A percentile compares a stretch with the other conserved stretches of the same genome.
phyloP scores from a whole-genome alignment of 2,888 invertebrate species.

The Vanessa cardui region DNA sequence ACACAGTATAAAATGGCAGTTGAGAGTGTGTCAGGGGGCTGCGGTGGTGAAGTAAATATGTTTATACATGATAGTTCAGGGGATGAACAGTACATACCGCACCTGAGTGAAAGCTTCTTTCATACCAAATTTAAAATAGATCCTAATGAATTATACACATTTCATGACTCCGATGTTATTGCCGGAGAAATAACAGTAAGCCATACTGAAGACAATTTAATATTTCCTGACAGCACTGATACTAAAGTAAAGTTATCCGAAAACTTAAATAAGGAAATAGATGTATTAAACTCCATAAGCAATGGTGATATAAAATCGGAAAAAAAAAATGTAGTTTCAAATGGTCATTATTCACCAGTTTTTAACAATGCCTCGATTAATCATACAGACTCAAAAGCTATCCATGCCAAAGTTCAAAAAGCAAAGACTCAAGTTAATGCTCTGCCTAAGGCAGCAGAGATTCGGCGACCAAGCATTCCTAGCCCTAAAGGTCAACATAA shows the following conservation, averaged over 20 bases:
- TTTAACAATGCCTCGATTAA: slow-evolving; percentile 42
- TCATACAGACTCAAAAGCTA: slow-evolving; percentile 57
- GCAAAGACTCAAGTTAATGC: slow-evolving; percentile 54
- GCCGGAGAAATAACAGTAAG: slow-evolving; percentile 77
- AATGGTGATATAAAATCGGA: slow-evolving; percentile 68
- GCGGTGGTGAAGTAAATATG: slow-evolving; percentile 70
- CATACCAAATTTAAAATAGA: slow-evolving; percentile 79
- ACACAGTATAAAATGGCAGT: slow-evolving; percentile 79
- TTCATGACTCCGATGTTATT: slow-evolving; percentile 78
- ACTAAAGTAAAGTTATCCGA: slow-evolving; percentile 60
- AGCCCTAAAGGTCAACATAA: slow-evolving; percentile 57
- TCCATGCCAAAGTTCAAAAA: slow-evolving; percentile 68
- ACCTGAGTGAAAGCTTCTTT: slow-evolving; percentile 73
- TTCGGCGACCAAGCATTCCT: slow-evolving; percentile 53
- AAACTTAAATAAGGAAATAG: slow-evolving; percentile 64
- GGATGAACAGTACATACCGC: slow-evolving; percentile 74
- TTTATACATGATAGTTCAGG: slow-evolving; percentile 72
- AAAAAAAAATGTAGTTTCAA: slow-evolving; percentile 58
- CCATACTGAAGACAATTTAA: slow-evolving; percentile 75
- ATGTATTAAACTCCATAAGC: slow-evolving; percentile 57
- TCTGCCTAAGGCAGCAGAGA: slow-evolving; percentile 53
- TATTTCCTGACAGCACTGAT: slow-evolving; percentile 66
- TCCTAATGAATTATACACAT: slow-evolving; percentile 78
- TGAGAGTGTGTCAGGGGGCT: slow-evolving; percentile 70
- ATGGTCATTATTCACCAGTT: slow-evolving; percentile 64